Percentiles rank a stretch among this genome's conserved stretches.
Conservation (phyloP, 1,140 invertebrate species). For the Chlorops oryzae region DNA sequence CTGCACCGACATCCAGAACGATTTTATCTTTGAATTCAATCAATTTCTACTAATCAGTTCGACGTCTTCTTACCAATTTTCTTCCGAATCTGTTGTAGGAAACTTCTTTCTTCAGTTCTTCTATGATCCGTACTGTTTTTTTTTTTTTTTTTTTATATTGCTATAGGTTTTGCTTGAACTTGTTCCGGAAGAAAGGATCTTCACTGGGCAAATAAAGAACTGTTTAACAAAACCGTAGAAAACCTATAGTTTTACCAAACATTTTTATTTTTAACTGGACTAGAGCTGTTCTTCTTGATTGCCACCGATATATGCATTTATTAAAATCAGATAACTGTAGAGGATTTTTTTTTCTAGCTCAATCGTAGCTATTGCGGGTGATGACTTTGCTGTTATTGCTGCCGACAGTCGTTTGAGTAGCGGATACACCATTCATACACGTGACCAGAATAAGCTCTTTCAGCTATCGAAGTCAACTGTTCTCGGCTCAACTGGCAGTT, state of each 20-base stretch:
- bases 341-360: conserved; percentile 54
- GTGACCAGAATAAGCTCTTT: conserved; percentile 82
- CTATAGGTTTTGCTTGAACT: no score
- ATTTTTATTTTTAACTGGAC: no score
- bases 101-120: no score
- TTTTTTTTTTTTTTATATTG: no score
- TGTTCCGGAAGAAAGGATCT: no score
- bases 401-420: conserved; percentile 91
- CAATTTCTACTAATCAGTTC: neutral
- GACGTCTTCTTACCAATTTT: neutral
- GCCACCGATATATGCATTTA: conserved; percentile 8
- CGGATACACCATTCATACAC: conserved; percentile 83
- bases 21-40: conserved; percentile 63
- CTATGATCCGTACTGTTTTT: no score
- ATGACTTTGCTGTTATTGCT: conserved; percentile 77
- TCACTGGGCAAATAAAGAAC: no score
- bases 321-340: conserved; percentile 10
- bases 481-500: conserved; percentile 87
- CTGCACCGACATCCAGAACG: conserved; percentile 93
- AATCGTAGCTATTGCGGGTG: conserved; percentile 87
- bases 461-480: conserved; percentile 74
- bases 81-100: no score
- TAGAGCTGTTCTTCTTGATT: neutral
- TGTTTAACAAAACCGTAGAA: no score
- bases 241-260: no score